Conservation (phyloP, 35 echinoderm and acorn worm species). For the Antedon bifida region DNA sequence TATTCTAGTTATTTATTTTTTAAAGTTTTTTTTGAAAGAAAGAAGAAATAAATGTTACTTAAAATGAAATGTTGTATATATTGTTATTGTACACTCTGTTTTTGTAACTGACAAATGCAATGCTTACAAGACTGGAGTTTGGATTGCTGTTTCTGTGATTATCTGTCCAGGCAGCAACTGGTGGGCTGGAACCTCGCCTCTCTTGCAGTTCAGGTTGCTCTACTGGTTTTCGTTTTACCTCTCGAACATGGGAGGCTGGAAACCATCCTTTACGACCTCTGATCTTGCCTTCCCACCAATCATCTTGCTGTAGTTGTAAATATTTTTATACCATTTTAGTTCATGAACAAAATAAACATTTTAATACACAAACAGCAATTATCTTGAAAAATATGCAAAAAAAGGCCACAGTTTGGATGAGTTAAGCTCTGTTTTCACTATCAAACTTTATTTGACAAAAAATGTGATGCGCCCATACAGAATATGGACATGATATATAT, state of each 20-base stretch:
- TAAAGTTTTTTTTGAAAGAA: too few species aligned
- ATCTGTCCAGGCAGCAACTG: not conserved
- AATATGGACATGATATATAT: too few species aligned
- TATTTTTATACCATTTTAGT: too few species aligned
- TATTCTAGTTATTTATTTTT: too few species aligned
- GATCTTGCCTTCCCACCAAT: constrained; percentile 80
- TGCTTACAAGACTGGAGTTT: not conserved
- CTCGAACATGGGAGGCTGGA: constrained; percentile 76
- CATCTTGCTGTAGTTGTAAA: constrained; percentile 58
- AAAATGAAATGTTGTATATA: too few species aligned
- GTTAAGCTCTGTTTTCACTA: too few species aligned
- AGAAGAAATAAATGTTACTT: too few species aligned
- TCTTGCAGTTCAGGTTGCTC: not conserved
- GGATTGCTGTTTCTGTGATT: not conserved
- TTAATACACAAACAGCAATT: not conserved
- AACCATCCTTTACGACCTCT: constrained; percentile 55
- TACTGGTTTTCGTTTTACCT: constrained; percentile 18
- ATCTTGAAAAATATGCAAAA: not conserved
- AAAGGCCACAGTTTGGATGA: not conserved
- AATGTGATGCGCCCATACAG: too few species aligned
- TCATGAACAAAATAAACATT: not conserved
- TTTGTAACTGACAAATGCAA: too few species aligned
- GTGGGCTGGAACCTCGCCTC: not conserved
- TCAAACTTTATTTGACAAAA: too few species aligned
- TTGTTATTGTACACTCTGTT: too few species aligned